Evolutionary conservation across 37 sponge, comb jelly and placozoan species (phyloP), one percentile per base, ranked within the genome.

Genomic region (Chondrosia reniformis): DNA sequence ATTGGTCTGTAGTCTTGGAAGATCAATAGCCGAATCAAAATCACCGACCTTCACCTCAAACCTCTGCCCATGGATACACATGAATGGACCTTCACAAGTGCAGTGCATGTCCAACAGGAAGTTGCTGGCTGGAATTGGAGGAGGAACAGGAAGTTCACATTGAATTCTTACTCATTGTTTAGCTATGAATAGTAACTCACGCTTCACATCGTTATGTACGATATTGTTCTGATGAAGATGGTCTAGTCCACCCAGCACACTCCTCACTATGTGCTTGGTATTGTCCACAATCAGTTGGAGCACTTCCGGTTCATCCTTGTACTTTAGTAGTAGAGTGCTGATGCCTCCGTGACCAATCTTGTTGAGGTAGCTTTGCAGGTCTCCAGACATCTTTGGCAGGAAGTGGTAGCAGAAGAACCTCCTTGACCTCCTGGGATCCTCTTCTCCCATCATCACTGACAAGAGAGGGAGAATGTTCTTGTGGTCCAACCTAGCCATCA

Each of bases 331-430:
- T 24, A 69, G 37, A 38, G 39, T 69, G 72, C 44, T 43, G 43
- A 69, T 41, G 22, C 44, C 72, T 39, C 72, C 72, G 22, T 69
- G 72, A 19, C 72, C 72, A 21, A 69, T 24, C 36, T 34, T 69
- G 43, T 19, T 69, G 44, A 69, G 72, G 72, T 69, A 69, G 10
- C 42, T 75, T 36, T 39, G 42, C 13, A 38, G 32, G 45, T 76
- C 67, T 45, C 83, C 58, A 27, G 64, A 81, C 76, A 81, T 56
- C 19, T 56, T 31, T 9, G 86, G 86, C 76, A 80, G 38, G 24
- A 81, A 55, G 57, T 86, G 81, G 59, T 86, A 86, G 77, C 81
- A 80, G 59, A 40, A 76, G 46, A 43, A 76, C 17, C 86, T 38
- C 8, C 65, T 63, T 17, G 57, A 76, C 24, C 66, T 67, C 28